These are phyloP conservation scores for Caenorhabditis sp. DNA, from an alignment of 2,888 invertebrate species.

Conservation along the genomic window DNA sequence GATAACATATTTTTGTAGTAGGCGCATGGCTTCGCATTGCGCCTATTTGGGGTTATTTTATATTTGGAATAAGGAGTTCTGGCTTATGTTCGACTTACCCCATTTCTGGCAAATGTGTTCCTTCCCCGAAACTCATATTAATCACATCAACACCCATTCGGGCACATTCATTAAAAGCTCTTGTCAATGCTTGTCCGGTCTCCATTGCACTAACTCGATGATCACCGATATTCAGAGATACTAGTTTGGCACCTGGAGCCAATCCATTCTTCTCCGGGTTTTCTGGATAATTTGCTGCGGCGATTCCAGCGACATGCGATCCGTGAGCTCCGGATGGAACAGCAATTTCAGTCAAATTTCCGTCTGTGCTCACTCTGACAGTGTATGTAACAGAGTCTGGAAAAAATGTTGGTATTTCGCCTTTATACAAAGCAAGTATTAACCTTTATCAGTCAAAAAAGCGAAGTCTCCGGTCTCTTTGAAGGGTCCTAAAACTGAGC, in stretches of 20 bases:
- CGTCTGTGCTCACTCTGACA: conserved; percentile 86
- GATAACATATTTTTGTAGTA: not conserved
- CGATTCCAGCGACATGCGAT: conserved; percentile 95
- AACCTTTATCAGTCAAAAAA: conserved; percentile 78
- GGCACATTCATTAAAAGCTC: conserved; percentile 78
- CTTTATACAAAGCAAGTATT: too few species aligned
- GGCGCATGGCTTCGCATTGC: too few species aligned
- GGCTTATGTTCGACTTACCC: conserved; percentile 77
- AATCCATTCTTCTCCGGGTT: conserved; percentile 89
- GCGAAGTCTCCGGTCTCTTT: conserved; percentile 82
- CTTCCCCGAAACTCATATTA: conserved; percentile 98
- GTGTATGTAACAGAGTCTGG: conserved; percentile 86
- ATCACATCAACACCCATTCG: conserved; percentile 80
- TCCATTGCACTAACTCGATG: conserved; percentile 92
- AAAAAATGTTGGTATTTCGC: too few species aligned
- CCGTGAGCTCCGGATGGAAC: conserved; percentile 89
- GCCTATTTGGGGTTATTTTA: too few species aligned
- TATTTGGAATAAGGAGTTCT: too few species aligned
- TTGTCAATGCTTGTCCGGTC: conserved; percentile 88
- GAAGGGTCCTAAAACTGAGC: conserved; percentile 84
- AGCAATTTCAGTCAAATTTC: conserved; percentile 89
- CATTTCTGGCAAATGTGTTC: conserved; percentile 86
- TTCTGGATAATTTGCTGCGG: conserved; percentile 87
- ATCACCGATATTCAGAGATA: conserved; percentile 84
- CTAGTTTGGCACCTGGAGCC: conserved; percentile 90